Base-by-base conservation (phyloP, 2,888 invertebrate genomes). In the Brenthis hecate region DNA sequence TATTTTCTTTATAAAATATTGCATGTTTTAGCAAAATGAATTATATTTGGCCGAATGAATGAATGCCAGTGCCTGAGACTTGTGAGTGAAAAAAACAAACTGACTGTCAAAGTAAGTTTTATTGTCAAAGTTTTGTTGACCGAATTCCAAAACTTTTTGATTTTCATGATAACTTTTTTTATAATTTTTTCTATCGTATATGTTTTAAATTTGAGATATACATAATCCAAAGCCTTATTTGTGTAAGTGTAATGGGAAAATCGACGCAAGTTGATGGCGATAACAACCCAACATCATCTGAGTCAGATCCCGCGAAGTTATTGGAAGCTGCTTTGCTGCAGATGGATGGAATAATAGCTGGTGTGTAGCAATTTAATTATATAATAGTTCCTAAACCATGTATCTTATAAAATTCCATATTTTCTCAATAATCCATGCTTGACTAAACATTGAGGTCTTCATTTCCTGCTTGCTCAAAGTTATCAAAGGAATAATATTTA, bases 291-390 rank as follows among this genome's bases (percentile, higher is more conserved):
- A 88, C 92, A 77, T 86, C 85, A 75, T 88, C 94, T 62, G 97
- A 97, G 86, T 96, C 97, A 66, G 97, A 97, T 88, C 97, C 97
- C 72, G 96, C 97, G 80, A 96, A 96, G 88, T 94, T 97, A 89
- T 92, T 98, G 82, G 97, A 97, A 84, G 96, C 97, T 74, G 97
- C 97, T 55, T 92, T 98, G 69, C 94, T 97, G 82, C 97, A 97
- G 89, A 97, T 98, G 96, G 98, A 98, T 88, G 97, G 97, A 66
- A 96, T 97, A 80, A 96, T 97, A 88, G 96, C 96, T 84, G 96
- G 96, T 96, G 86, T 90, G 90, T 77, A 54, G 51, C n/a, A 62
- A 65, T 58, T 61, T 65, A 57, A 66, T 47, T 70, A 67, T 23
- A 43, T 65, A 71, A 65, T 63, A 61, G 6, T 54, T 5, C n/a